Conservation (phyloP, 2,888 invertebrate genomes). For the Amphipyra tragopoginis region DNA sequence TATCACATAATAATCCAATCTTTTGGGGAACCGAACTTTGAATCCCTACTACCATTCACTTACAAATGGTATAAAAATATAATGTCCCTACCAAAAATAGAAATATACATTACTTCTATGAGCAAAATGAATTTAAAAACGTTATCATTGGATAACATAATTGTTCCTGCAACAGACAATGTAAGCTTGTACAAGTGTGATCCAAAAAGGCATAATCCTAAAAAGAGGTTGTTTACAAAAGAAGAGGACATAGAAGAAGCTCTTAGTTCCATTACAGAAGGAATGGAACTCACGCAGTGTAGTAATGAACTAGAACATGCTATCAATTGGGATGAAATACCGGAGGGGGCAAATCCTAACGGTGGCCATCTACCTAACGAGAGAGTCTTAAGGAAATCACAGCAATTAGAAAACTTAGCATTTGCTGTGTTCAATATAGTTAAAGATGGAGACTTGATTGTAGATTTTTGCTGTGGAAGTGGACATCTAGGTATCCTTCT, state of each 20-base stretch:
- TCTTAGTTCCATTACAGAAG: conserved; percentile 79
- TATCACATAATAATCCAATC: conserved; percentile 90
- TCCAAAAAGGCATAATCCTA: conserved; percentile 93
- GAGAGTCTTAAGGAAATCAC: conserved; percentile 94
- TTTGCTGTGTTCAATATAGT: conserved; percentile 94
- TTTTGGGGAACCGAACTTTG: conserved; percentile 73
- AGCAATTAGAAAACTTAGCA: conserved; percentile 96
- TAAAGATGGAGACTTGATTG: conserved; percentile 92
- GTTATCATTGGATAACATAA: conserved; percentile 58
- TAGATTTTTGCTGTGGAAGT: conserved; percentile 98
- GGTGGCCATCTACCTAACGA: conserved; percentile 94
- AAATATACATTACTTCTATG: conserved; percentile 57
- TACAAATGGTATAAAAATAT: conserved; percentile 90
- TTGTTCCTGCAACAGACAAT: conserved; percentile 87
- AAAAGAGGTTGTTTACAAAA: conserved; percentile 93
- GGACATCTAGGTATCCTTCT: conserved; percentile 97
- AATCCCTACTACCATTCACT: conserved; percentile 90
- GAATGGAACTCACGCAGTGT: conserved; percentile 80
- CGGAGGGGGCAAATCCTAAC: conserved; percentile 93
- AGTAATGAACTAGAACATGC: conserved; percentile 66
- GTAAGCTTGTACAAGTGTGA: conserved; percentile 94
- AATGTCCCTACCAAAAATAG: conserved; percentile 65
- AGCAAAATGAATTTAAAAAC: conserved; percentile 51
- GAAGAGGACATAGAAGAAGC: conserved; percentile 93
- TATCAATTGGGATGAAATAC: conserved; percentile 93